Conservation (phyloP, 2,888 invertebrate species). For the Pogonocherus hispidulus region DNA sequence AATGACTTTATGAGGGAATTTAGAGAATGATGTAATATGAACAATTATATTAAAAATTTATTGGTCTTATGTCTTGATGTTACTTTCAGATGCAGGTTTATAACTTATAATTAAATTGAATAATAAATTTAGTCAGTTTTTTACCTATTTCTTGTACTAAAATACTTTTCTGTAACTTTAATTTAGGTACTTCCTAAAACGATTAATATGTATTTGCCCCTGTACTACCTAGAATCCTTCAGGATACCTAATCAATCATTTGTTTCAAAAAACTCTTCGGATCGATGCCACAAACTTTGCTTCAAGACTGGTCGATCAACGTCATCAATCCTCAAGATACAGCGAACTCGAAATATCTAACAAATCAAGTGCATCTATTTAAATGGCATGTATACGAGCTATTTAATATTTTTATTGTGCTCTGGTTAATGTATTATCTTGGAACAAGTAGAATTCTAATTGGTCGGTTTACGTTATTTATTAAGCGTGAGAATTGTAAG, state of each 20-base stretch:
- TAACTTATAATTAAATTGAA: too few species aligned
- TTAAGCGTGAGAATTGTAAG: slow-evolving; percentile 21
- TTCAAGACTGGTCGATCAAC: slow-evolving; percentile 7
- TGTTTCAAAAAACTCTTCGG: not conserved
- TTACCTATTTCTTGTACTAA: too few species aligned
- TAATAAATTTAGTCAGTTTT: too few species aligned
- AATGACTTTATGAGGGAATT: not conserved
- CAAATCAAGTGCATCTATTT: slow-evolving; percentile 26
- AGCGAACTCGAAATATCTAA: slow-evolving; percentile 29
- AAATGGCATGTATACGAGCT: slow-evolving; percentile 30
- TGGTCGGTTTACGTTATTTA: slow-evolving; percentile 31
- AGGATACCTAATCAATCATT: not conserved
- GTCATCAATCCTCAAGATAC: slow-evolving; percentile 24
- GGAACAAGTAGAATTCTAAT: slow-evolving; percentile 31
- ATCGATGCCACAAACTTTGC: not conserved
- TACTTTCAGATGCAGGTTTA: too few species aligned
- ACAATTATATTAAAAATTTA: not conserved
- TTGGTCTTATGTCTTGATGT: too few species aligned
- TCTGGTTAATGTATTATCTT: slow-evolving; percentile 25
- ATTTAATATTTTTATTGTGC: slow-evolving; percentile 24
- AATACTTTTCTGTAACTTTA: too few species aligned
- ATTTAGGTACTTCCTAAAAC: too few species aligned
- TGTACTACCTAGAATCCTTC: not conserved
- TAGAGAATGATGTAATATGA: not conserved
- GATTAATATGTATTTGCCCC: too few species aligned